phyloP scores from a whole-genome alignment of 2,113 vertebrate genomes.

The Petroica traversi region DNA sequence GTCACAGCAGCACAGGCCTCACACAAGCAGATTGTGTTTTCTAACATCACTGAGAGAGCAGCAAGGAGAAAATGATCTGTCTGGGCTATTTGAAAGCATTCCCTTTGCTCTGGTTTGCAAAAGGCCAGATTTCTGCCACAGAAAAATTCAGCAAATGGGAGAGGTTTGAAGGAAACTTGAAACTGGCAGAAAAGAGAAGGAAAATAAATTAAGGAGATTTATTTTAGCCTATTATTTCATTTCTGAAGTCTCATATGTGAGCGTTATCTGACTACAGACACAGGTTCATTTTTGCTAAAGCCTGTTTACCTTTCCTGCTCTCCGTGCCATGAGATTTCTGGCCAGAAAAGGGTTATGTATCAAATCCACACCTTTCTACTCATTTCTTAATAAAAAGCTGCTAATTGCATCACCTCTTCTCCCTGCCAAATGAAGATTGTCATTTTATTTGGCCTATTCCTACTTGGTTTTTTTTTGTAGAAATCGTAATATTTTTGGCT shows the following conservation, averaged over 20 bases:
- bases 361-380: conserved; percentile 1
- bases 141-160: background rate
- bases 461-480: background rate
- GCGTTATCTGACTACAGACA: background rate
- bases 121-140: background rate
- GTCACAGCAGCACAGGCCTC: background rate
- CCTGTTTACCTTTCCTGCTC: background rate
- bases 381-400: background rate
- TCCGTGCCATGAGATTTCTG: background rate
- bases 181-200: background rate
- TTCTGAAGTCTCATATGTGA: background rate
- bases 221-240: background rate
- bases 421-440: background rate
- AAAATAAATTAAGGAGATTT: background rate
- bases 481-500: conserved; percentile 6
- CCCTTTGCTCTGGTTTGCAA: background rate
- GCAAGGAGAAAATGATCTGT: background rate
- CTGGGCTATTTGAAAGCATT: background rate
- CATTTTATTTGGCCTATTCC: background rate
- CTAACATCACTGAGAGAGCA: background rate
- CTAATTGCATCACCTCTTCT: background rate
- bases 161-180: background rate
- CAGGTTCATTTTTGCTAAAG: background rate
- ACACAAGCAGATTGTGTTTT: background rate
- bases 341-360: background rate